Conservation (phyloP, 2,797 vertebrate species). For the Trachops cirrhosus region DNA sequence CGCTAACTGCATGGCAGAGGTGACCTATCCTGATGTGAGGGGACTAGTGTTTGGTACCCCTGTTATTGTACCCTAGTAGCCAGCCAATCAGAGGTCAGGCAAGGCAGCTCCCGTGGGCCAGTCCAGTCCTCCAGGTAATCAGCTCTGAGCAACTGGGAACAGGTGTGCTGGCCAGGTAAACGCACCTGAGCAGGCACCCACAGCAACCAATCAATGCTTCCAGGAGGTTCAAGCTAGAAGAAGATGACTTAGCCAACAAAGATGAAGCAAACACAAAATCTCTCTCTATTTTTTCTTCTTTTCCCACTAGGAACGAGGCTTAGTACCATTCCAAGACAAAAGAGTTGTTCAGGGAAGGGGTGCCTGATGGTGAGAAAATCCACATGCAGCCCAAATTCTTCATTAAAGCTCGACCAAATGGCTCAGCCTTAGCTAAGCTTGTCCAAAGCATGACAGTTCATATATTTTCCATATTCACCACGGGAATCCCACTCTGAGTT, state of each 20-base stretch:
- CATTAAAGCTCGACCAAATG: neutral
- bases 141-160: neutral
- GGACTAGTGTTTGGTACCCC: neutral
- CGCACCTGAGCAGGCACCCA: neutral
- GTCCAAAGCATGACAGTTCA: neutral
- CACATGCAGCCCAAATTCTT: neutral
- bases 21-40: neutral
- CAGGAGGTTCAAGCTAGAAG: neutral
- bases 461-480: neutral
- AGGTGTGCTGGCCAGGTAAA: neutral
- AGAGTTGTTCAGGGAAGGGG: neutral
- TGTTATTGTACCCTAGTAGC: neutral
- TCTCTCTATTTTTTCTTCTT: neutral
- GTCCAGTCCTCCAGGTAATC: neutral
- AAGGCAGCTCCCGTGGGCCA: neutral
- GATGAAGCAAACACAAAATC: neutral
- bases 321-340: neutral
- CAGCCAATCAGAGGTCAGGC: too few species aligned
- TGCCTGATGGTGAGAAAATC: neutral
- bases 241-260: neutral
- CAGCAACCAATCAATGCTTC: neutral
- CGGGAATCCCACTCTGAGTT: fast-evolving
- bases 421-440: neutral
- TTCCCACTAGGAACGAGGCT: neutral
- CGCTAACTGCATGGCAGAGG: too few species aligned